Evolutionary conservation across 2,888 invertebrate genomes (phyloP).

Genomic region (Acronicta leporina): DNA sequence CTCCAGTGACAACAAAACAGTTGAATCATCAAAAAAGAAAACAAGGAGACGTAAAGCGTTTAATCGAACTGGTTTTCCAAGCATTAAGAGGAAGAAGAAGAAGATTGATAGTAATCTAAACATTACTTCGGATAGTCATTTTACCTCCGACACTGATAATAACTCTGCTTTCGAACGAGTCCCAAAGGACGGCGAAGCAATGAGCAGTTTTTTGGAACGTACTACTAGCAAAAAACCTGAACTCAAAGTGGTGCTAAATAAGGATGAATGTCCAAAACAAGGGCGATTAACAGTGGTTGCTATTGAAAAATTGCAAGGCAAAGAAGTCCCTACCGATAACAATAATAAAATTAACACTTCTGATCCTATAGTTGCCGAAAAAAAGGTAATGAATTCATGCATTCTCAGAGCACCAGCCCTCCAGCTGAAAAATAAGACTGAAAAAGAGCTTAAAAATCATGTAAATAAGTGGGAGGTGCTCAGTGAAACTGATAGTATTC

Average conservation of each 20-base stretch:
- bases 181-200: conserved; percentile 91
- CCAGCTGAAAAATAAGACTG: conserved; percentile 79
- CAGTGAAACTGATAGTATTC: conserved; percentile 90
- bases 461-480: conserved; percentile 89
- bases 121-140: conserved; percentile 73
- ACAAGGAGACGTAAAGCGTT: conserved; percentile 93
- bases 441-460: conserved; percentile 80
- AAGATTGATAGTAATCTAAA: conserved; percentile 80
- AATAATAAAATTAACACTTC: conserved; percentile 63
- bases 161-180: conserved; percentile 91
- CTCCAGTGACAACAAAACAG: conserved; percentile 67
- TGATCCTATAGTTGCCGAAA: conserved; percentile 63
- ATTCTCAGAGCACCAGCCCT: conserved; percentile 83
- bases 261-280: conserved; percentile 86
- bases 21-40: conserved; percentile 79
- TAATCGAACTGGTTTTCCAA: conserved; percentile 96
- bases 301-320: conserved; percentile 89
- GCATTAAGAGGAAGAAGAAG: conserved; percentile 94
- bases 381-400: conserved; percentile 72
- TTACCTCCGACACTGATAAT: conserved; percentile 82
- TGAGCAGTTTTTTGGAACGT: conserved; percentile 91
- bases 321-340: conserved; percentile 70
- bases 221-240: conserved; percentile 84
- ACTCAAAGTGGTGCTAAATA: conserved; percentile 84
- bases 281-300: conserved; percentile 90